Conservation (phyloP, 2,113 vertebrate genomes). For the Mugil cephalus region DNA sequence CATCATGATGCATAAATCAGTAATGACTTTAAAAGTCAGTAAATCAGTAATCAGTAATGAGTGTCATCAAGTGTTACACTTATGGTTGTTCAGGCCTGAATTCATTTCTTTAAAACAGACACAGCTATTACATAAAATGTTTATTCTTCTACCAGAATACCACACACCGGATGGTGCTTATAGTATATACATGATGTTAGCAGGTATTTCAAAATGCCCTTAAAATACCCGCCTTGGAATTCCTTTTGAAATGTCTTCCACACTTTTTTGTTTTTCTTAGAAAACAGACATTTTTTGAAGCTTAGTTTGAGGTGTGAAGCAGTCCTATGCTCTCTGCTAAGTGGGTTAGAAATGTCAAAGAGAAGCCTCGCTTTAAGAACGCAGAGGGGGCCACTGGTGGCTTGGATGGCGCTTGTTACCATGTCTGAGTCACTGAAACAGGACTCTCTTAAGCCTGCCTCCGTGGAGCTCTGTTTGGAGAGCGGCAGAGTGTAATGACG, state of each 20-base stretch:
- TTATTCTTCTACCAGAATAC: background rate
- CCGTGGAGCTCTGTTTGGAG: conserved; percentile 84
- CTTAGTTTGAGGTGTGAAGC: conserved; percentile 70
- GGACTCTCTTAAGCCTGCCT: conserved; percentile 88
- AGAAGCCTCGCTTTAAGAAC: conserved; percentile 65
- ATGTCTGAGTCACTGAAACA: conserved; percentile 99
- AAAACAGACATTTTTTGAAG: conserved; percentile 36
- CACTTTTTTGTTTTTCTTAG: background rate
- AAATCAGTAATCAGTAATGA: no score
- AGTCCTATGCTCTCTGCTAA: conserved; percentile 78
- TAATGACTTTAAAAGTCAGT: no score
- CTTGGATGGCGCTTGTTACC: conserved; percentile 86
- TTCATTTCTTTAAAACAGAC: background rate
- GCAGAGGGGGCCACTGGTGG: conserved; percentile 58
- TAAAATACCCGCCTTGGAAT: conserved; percentile 31
- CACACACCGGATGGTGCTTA: background rate
- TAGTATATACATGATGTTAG: background rate
- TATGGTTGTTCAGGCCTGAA: background rate
- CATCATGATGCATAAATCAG: background rate
- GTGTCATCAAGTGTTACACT: background rate
- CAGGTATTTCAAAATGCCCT: conserved; percentile 29
- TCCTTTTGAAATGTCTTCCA: conserved; percentile 46
- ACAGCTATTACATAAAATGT: background rate
- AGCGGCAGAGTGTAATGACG: conserved; percentile 84
- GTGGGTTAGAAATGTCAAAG: conserved; percentile 85